These are phyloP conservation scores for Hipparchia semele DNA, from an alignment of 2,888 invertebrate genomes.

Conservation along the genomic window DNA sequence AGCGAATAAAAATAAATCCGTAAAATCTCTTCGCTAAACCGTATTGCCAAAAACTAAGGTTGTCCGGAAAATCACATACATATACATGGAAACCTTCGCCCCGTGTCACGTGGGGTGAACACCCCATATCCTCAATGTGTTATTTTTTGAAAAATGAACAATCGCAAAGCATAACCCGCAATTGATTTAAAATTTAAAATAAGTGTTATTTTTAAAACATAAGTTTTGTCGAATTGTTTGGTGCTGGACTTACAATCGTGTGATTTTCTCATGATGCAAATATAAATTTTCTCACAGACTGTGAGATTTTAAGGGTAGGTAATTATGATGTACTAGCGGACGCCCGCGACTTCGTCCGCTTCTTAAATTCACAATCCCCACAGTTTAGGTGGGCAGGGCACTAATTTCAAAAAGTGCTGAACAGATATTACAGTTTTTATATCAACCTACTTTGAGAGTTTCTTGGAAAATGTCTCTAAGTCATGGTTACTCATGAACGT, in stretches of 20 bases:
- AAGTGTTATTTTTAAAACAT: constrained; percentile 49
- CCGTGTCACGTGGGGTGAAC: constrained; percentile 39
- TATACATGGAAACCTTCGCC: not conserved
- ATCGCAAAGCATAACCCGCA: constrained; percentile 49
- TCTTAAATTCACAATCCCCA: too few relatives aligned
- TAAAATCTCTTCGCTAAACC: too few relatives aligned
- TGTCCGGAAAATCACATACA: not conserved
- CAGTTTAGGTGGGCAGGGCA: too few relatives aligned
- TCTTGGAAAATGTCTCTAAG: too few relatives aligned
- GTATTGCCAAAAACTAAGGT: not conserved
- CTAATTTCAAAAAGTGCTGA: not conserved
- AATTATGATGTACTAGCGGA: too few relatives aligned
- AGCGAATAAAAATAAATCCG: too few relatives aligned
- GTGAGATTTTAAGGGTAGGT: too few relatives aligned
- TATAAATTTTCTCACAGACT: not conserved
- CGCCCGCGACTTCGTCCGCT: too few relatives aligned
- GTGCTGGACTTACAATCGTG: constrained; percentile 24
- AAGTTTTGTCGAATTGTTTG: constrained; percentile 25
- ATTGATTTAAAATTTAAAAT: constrained; percentile 56
- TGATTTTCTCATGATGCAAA: constrained; percentile 34
- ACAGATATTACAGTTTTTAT: not conserved
- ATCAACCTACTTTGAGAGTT: too few relatives aligned
- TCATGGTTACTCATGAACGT: too few relatives aligned
- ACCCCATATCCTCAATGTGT: constrained; percentile 64
- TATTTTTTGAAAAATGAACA: constrained; percentile 65